Evolutionary conservation across 2,888 invertebrate species (phyloP).

Genomic region (Phaonia tiefii): DNA sequence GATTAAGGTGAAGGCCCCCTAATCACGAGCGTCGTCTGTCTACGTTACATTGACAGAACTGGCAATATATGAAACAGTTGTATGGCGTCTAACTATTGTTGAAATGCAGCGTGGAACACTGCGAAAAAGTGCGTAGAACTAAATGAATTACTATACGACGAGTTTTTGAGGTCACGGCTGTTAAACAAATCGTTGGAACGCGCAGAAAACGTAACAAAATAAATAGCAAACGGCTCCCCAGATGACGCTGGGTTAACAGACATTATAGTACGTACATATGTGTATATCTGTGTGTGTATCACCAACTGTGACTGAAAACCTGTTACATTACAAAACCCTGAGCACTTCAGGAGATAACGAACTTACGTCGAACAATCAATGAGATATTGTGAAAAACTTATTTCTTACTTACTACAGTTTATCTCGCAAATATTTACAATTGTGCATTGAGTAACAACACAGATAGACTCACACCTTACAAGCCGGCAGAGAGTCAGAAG

Average conservation of each 20-base stretch:
- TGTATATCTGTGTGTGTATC: too few species aligned
- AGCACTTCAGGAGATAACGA: neutral
- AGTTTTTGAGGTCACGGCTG: conserved; percentile 27
- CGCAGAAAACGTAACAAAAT: conserved; percentile 4
- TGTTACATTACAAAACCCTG: conserved; percentile 6
- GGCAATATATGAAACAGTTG: conserved; percentile 53
- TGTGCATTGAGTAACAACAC: conserved; percentile 6
- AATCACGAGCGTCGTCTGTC: neutral
- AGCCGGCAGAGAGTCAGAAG: neutral
- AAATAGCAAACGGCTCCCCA: conserved; percentile 11
- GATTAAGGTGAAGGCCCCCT: conserved; percentile 7
- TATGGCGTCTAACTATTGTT: conserved; percentile 53
- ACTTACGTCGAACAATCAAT: neutral
- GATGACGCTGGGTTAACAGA: neutral
- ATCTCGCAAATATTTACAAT: conserved; percentile 58
- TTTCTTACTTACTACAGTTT: too few species aligned
- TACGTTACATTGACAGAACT: neutral
- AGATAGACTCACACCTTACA: too few species aligned
- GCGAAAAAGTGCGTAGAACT: conserved; percentile 16
- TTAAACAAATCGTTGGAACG: neutral
- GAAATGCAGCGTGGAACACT: conserved; percentile 4
- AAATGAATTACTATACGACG: neutral
- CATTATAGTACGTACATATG: too few species aligned
- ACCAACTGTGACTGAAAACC: too few species aligned
- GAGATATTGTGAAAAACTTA: neutral